phyloP scores from a whole-genome alignment of 2,797 vertebrate genomes.

The Leucoraja ocellata region DNA sequence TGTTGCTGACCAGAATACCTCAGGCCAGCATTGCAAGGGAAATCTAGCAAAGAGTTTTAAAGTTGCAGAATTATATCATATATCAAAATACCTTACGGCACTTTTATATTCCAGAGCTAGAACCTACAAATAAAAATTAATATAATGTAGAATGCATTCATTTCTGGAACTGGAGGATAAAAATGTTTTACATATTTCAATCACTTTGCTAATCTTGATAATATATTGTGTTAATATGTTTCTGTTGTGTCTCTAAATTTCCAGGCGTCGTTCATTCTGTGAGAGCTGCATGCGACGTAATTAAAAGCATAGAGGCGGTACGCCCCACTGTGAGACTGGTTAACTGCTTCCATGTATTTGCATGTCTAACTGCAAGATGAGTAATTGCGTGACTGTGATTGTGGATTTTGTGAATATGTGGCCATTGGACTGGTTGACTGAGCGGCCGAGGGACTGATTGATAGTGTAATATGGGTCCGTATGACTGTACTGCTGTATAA shows the following conservation, averaged over 20 bases:
- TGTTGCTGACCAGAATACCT: conserved; percentile 4
- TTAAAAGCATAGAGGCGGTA: too few species aligned
- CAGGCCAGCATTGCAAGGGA: not conserved
- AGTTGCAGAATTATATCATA: conserved; percentile 20
- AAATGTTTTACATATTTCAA: not conserved
- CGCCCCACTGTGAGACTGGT: not conserved
- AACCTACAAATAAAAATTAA: not conserved
- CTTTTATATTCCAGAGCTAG: not conserved
- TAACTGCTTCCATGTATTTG: not conserved
- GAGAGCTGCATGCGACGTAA: not conserved
- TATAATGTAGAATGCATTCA: not conserved
- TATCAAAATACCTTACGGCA: not conserved
- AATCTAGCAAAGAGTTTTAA: not conserved
- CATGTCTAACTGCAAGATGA: not conserved
- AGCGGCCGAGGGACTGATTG: not conserved
- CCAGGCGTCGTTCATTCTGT: not conserved
- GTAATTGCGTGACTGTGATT: not conserved
- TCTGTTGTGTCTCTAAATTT: not conserved
- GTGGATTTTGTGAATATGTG: conserved; percentile 4
- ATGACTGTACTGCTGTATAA: not conserved
- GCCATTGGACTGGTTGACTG: not conserved
- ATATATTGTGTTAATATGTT: not conserved
- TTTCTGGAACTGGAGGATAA: not conserved
- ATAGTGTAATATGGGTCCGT: not conserved
- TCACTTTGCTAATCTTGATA: not conserved